Conservation (phyloP, 2,113 vertebrate genomes). For the Ondatra zibethicus region DNA sequence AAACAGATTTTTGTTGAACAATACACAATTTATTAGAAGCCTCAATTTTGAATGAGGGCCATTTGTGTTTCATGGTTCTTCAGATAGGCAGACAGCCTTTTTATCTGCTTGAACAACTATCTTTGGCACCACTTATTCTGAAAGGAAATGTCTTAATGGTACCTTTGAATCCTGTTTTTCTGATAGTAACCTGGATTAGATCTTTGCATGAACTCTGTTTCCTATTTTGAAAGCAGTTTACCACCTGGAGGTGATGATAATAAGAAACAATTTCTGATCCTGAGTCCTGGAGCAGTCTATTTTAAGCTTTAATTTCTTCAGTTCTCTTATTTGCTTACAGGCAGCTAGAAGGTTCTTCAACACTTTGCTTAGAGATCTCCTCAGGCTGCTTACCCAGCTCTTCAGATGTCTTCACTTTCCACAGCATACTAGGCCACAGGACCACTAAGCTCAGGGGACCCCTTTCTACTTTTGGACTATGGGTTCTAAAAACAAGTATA, state of each 20-base stretch:
- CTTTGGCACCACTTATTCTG: not conserved
- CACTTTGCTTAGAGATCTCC: constrained; percentile 26
- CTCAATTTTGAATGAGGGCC: not conserved
- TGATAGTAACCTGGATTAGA: constrained; percentile 63
- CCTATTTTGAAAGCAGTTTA: constrained; percentile 71
- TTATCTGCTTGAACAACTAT: constrained; percentile 19
- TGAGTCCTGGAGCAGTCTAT: constrained; percentile 59
- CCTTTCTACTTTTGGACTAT: not conserved
- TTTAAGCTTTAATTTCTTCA: constrained; percentile 57
- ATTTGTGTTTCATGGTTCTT: not conserved
- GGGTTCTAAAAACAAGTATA: not conserved
- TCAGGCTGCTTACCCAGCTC: not conserved
- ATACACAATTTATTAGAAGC: not conserved
- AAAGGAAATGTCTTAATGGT: constrained; percentile 45
- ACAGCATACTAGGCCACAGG: not conserved
- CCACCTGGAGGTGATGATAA: constrained; percentile 70
- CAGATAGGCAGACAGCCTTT: not conserved
- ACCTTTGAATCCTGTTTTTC: constrained; percentile 57
- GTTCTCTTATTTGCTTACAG: constrained; percentile 54
- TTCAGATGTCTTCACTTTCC: constrained; percentile 7
- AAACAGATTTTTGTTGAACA: not conserved
- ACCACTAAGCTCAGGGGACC: not conserved
- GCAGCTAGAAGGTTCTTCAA: constrained; percentile 17
- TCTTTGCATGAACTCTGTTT: constrained; percentile 72
- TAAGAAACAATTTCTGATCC: constrained; percentile 63